A percentile compares a stretch with the other conserved stretches of the same genome.
phyloP scores from a whole-genome alignment of 2,113 vertebrate genomes.

The Vimba vimba region DNA sequence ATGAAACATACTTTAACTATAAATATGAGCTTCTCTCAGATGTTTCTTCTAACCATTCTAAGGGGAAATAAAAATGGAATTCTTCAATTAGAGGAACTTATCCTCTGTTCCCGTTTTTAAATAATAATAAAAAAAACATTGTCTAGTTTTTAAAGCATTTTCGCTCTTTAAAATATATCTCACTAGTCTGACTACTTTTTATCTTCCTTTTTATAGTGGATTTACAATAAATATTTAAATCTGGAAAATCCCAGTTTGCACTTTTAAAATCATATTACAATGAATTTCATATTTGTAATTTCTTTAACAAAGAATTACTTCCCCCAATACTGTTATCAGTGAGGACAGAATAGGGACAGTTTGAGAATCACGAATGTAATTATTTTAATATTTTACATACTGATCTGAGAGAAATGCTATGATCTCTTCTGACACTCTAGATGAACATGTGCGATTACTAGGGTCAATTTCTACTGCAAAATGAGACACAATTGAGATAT shows the following conservation, averaged over 20 bases:
- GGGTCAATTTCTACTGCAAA: neutral
- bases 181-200: neutral
- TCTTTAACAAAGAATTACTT: neutral
- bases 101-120: neutral
- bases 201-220: neutral
- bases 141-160: neutral
- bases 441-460: neutral
- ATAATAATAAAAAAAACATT: neutral
- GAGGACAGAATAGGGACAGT: neutral
- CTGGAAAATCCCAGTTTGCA: neutral
- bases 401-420: neutral
- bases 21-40: neutral
- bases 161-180: neutral
- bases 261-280: neutral
- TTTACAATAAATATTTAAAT: neutral
- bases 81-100: neutral
- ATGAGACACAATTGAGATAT: too few relatives aligned
- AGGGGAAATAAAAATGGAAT: neutral
- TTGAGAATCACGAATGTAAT: neutral
- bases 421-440: neutral
- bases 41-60: neutral
- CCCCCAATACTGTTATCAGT: neutral
- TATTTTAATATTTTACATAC: neutral
- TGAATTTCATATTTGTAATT: neutral
- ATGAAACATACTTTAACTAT: too few relatives aligned